phyloP scores from a whole-genome alignment of 2,113 vertebrate species.

The Protomyctophum bolini region DNA sequence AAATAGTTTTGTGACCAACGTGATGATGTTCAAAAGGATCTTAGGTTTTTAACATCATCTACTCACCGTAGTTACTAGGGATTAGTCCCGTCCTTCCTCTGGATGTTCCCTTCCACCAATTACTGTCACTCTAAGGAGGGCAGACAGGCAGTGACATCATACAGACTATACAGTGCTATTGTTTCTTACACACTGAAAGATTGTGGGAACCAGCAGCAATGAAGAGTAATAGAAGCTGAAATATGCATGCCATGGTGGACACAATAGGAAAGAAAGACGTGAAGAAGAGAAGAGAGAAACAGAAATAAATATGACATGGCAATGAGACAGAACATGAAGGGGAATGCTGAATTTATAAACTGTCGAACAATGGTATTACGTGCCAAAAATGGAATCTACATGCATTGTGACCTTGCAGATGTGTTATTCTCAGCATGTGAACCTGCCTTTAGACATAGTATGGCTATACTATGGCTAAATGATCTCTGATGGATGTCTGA shows the following conservation, averaged over 20 bases:
- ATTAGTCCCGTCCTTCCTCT: constrained; percentile 95
- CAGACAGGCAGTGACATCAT: constrained; percentile 10
- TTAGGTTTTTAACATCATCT: not conserved
- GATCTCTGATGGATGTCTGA: constrained; percentile 10
- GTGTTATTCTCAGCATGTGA: no score
- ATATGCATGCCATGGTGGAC: not conserved
- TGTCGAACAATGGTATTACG: no score
- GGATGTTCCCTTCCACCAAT: constrained; percentile 99
- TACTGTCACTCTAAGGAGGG: constrained; percentile 88
- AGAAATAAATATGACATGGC: constrained; percentile 19
- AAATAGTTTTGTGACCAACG: not conserved
- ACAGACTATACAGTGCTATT: not conserved
- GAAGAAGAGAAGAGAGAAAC: constrained; percentile 27
- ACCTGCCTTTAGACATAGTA: no score
- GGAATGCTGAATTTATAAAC: no score
- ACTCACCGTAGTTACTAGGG: constrained; percentile 97
- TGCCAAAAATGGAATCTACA: not conserved
- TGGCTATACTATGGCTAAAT: no score
- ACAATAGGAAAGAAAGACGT: constrained; percentile 1
- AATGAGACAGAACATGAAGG: not conserved
- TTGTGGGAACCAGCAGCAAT: not conserved
- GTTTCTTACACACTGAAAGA: not conserved
- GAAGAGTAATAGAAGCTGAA: not conserved
- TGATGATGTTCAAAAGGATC: not conserved
- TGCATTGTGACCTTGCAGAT: no score